A percentile compares a stretch with the other conserved stretches of the same genome.
Evolutionary conservation across 2,888 invertebrate species (phyloP).

Genomic region (Drosophila barbarae): DNA sequence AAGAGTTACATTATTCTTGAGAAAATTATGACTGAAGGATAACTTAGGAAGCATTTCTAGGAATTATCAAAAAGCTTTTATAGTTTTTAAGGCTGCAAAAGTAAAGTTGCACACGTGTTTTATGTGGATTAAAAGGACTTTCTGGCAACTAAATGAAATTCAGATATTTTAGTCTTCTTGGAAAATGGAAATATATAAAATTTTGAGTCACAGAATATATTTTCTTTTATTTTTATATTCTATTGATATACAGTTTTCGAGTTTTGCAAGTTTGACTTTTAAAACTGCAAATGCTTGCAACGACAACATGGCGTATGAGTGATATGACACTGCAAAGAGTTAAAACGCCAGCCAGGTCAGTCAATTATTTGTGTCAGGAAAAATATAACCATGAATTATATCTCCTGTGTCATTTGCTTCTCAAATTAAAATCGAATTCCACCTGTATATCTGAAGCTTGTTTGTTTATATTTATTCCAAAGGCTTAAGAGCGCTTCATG

Average conservation of each 20-base stretch:
- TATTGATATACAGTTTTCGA: not conserved
- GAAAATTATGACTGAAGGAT: not conserved
- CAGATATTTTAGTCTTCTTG: not conserved
- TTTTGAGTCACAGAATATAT: not conserved
- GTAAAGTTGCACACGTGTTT: not conserved
- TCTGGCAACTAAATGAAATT: not conserved
- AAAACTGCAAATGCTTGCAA: not conserved
- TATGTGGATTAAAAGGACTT: not conserved
- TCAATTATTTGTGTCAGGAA: not conserved
- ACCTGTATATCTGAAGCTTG: conserved; percentile 3
- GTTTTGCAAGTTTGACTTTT: not conserved
- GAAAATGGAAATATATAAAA: not conserved
- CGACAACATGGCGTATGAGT: conserved; percentile 5
- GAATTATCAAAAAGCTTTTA: not conserved
- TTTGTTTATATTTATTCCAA: conserved; percentile 5
- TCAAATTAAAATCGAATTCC: not conserved
- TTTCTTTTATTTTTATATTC: not conserved
- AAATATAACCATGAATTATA: not conserved
- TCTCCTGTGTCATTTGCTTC: not conserved
- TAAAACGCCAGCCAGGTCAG: not conserved
- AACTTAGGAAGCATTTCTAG: not conserved
- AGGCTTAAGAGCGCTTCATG: conserved; percentile 11
- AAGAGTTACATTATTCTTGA: not conserved
- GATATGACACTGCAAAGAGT: not conserved
- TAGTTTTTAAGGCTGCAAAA: too few relatives aligned